These are phyloP conservation scores for Cavia porcellus DNA, from an alignment of 2,113 vertebrate genomes.

Conservation along the genomic window DNA sequence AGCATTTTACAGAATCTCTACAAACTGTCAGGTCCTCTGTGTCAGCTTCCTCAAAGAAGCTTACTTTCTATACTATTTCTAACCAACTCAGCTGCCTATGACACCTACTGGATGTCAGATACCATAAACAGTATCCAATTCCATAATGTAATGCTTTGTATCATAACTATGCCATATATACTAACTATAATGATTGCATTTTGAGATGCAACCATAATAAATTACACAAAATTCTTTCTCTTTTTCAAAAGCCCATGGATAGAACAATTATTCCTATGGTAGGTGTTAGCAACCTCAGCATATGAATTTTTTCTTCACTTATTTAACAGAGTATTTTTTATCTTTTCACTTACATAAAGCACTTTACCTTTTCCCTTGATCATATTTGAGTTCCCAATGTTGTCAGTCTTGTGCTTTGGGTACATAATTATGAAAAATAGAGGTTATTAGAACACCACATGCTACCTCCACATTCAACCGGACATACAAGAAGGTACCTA, in stretches of 20 bases:
- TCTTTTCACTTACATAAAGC: background rate
- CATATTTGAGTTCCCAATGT: background rate
- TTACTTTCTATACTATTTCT: too few relatives aligned
- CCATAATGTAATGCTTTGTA: background rate
- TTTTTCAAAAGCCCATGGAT: background rate
- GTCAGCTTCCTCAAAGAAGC: too few relatives aligned
- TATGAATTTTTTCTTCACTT: background rate
- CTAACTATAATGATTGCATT: background rate
- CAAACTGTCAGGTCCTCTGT: too few relatives aligned
- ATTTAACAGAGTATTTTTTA: background rate
- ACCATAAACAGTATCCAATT: background rate
- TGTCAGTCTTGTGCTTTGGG: background rate
- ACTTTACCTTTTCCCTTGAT: background rate
- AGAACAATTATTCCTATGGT: background rate
- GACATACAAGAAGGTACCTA: background rate
- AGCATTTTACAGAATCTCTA: background rate
- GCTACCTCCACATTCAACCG: background rate
- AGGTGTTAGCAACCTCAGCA: background rate
- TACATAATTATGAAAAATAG: background rate
- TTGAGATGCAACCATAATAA: background rate
- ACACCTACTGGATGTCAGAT: too few relatives aligned
- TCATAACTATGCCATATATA: background rate
- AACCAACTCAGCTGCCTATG: too few relatives aligned
- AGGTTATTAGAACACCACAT: background rate
- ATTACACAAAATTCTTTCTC: background rate